phyloP scores from a whole-genome alignment of 2,113 vertebrate species.

The Condylura cristata region DNA sequence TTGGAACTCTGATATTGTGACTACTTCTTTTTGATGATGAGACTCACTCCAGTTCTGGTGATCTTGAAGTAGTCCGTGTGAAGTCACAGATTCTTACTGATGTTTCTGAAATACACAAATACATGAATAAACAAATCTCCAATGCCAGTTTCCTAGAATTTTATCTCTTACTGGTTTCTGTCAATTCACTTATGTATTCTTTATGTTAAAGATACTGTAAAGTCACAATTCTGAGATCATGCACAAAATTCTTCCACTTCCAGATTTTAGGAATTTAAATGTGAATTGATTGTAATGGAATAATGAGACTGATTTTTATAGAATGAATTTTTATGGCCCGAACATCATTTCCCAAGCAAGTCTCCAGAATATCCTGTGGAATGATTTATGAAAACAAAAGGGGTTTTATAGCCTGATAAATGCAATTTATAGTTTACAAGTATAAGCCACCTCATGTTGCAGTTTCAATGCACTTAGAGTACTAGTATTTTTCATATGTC shows the following conservation, averaged over 20 bases:
- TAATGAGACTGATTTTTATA: neutral
- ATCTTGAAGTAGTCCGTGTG: neutral
- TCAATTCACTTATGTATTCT: neutral
- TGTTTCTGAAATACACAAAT: constrained; percentile 13
- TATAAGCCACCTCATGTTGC: neutral
- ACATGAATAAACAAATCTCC: neutral
- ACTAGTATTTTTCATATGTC: neutral
- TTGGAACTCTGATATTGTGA: neutral
- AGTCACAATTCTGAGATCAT: neutral
- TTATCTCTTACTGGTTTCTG: constrained; percentile 12
- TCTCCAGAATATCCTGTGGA: neutral
- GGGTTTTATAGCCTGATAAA: neutral
- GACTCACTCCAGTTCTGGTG: neutral
- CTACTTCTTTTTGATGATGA: neutral
- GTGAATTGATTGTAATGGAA: neutral
- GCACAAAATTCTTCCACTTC: neutral
- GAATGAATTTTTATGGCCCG: neutral
- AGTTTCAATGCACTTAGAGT: neutral
- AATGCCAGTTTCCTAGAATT: neutral
- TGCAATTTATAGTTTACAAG: neutral
- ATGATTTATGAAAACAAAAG: neutral
- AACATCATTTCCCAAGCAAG: neutral
- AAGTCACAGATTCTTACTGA: neutral
- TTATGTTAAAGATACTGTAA: neutral
- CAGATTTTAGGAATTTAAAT: neutral